Percentiles rank a stretch among this genome's conserved stretches.
Evolutionary conservation across 2,113 vertebrate genomes (phyloP).

Genomic region (Sula dactylatra): DNA sequence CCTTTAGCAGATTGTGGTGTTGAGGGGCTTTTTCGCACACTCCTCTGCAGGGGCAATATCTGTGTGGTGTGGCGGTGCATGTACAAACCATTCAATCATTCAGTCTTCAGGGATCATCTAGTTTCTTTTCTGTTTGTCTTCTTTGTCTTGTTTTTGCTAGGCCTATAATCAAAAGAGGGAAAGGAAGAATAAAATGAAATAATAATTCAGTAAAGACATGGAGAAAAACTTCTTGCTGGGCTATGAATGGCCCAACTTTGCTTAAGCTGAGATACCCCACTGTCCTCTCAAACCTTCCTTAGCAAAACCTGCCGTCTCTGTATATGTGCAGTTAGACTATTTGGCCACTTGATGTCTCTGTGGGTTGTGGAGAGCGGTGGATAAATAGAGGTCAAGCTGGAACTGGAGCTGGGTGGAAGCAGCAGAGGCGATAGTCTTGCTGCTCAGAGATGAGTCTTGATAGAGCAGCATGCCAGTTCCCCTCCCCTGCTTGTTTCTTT

Average conservation of each 20-base stretch:
- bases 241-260: background rate
- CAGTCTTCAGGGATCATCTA: background rate
- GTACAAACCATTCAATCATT: background rate
- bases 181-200: background rate
- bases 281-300: background rate
- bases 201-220: rapidly evolving
- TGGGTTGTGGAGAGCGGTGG: background rate
- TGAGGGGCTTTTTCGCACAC: background rate
- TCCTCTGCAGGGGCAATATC: background rate
- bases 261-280: background rate
- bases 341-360: conserved; percentile 48
- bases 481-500: background rate
- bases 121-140: background rate
- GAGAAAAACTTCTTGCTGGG: background rate
- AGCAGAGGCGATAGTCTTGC: background rate
- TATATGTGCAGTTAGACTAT: background rate
- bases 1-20: background rate
- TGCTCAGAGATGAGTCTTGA: background rate
- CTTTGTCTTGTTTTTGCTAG: background rate
- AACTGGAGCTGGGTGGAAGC: background rate
- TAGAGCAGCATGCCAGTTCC: background rate
- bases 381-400: background rate
- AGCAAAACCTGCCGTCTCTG: background rate
- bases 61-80: rapidly evolving
- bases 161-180: background rate